Evolutionary conservation across 2,797 vertebrate species (phyloP), one percentile per base, ranked within the genome.

Genomic region (Pseudomugil tenellus): DNA sequence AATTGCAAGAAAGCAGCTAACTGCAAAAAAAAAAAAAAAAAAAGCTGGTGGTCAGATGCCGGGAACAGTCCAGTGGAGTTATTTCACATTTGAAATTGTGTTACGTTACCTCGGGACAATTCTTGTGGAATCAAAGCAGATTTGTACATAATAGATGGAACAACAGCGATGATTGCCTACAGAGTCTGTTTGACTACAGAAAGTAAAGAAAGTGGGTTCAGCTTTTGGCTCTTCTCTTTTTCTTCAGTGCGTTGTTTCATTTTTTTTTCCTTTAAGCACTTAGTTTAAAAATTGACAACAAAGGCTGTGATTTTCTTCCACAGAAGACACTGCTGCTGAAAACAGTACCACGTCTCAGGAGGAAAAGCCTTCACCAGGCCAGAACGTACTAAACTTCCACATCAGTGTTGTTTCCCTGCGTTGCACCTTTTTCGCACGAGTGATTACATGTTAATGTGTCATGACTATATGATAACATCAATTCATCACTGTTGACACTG

Each of bases 1-100:
- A 26, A 19, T 39, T 14, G 9, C 25, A 61, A 60, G 43, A 67
- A 58, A 67, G 58, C 55, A 61, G 48, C 67, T 12, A 21, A 31
- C 60, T 54, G 58, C 31, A 25, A 32, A 67, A 31, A 10, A 29
- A 25, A 39, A 41, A 10, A 11, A 28, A 37, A 35, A 37, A 19
- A 12, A n/a, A 14, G 19, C 6, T 1, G 9, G 32, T 17, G 63
- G 61, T 72, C 23, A 28, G 58, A 56, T 0, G 6, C 16, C 31
- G 41, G 2, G n/a, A 67, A 62, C 0, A 9, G 35, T 35, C 12
- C 0, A 3, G 34, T 28, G 21, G 65, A 64, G 43, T 49, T n/a
- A 17, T 60, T 65, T 57, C 34, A 19, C 6, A 32, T n/a, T 58
- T 14, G 52, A 31, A 65, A 48, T 26, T 28, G 62, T 55, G 63